Evolutionary conservation across 2,113 vertebrate genomes (phyloP).

Genomic region (Peucedramus taeniatus): DNA sequence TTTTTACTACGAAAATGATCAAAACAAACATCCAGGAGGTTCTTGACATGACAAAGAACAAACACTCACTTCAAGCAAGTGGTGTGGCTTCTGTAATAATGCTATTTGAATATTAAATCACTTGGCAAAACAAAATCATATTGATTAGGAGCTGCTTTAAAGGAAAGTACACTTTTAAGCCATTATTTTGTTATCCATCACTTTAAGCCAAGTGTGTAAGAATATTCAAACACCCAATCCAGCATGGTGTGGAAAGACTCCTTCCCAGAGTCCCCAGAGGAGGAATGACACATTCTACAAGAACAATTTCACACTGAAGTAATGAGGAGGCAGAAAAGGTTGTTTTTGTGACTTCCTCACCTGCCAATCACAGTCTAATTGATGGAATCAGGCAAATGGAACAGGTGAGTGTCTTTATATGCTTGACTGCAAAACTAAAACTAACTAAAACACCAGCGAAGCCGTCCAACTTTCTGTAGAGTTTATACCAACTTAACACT

Average conservation of each 20-base stretch:
- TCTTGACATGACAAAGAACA: neutral
- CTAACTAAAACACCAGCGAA: neutral
- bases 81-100: neutral
- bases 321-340: neutral
- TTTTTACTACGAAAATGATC: neutral
- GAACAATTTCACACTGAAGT: neutral
- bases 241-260: neutral
- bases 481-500: neutral
- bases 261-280: neutral
- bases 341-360: neutral
- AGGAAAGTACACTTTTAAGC: neutral
- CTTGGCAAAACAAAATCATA: neutral
- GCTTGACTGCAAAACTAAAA: neutral
- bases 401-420: neutral
- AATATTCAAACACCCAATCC: neutral
- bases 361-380: neutral
- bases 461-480: neutral
- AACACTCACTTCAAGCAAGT: neutral
- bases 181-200: neutral
- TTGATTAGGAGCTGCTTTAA: neutral
- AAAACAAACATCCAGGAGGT: neutral
- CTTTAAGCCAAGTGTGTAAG: neutral
- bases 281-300: neutral
- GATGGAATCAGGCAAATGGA: neutral
- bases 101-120: neutral